A percentile compares a stretch with the other conserved stretches of the same genome.
Conservation (phyloP, 2,113 vertebrate genomes). For the Hippolais icterina region DNA sequence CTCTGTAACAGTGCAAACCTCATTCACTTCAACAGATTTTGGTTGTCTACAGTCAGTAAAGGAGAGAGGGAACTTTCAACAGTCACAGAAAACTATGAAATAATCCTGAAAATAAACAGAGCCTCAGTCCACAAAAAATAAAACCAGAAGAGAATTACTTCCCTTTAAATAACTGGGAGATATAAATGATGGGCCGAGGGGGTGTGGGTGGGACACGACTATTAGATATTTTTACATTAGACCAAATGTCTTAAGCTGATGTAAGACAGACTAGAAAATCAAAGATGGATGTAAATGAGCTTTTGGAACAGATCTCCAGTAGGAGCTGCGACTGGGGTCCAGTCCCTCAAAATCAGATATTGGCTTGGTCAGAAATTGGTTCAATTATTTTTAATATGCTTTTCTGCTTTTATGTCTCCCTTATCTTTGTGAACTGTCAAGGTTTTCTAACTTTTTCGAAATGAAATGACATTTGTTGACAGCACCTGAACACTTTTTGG, state of each 20-base stretch:
- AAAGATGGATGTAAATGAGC: not conserved
- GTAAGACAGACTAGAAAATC: not conserved
- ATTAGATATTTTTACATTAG: not conserved
- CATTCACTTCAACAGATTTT: not conserved
- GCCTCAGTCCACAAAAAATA: not conserved
- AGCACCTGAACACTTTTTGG: not conserved
- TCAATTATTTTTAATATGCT: not conserved
- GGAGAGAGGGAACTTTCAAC: not conserved
- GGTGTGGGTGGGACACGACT: rapidly evolving
- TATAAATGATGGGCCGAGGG: not conserved
- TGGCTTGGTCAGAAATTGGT: not conserved
- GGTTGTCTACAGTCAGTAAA: not conserved
- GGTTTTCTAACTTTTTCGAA: not conserved
- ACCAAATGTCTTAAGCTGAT: not conserved
- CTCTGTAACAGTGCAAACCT: not conserved
- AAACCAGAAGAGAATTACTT: not conserved
- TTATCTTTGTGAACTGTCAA: not conserved
- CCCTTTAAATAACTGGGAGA: not conserved
- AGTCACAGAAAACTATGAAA: not conserved
- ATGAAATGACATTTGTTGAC: not conserved
- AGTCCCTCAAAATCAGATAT: not conserved
- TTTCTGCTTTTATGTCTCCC: not conserved
- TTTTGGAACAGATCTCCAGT: not conserved
- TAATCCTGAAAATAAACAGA: not conserved
- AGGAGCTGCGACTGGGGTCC: not conserved